Evolutionary conservation across 2,797 vertebrate genomes (phyloP), one percentile per base, ranked within the genome.

Genomic region (Odontamblyopus rebecca): DNA sequence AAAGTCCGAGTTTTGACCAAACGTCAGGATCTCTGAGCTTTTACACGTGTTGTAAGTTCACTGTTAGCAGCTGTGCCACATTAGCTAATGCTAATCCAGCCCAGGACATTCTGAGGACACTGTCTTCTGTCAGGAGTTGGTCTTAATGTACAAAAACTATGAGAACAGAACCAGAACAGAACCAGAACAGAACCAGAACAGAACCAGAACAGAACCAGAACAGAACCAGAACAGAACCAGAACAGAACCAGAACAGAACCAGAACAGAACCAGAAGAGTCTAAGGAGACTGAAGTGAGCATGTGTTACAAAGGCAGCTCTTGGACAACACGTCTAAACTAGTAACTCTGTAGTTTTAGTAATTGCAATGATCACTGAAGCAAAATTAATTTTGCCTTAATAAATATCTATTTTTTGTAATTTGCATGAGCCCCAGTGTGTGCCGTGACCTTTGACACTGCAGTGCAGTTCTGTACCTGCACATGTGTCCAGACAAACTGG

Each of bases 361-460:
- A 19, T 62, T 5, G 0, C 19, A 62, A 32, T 38, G 15, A 30
- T 18, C 30, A 62, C 38, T n/a, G 30, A 61, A 19, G 30, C 60
- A 32, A 61, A 35, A 19, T 61, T 35, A 19, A 35, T 32, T 62
- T 64, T 64, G 62, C 38, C 38, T 64, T 44, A 64, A 64, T 62
- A 35, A 64, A 41, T 64, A 41, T 61, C 32, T 64, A 64, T 64
- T 41, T 44, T 44, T 62, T 62, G 61, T 62, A 62, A 62, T 35
- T 62, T 35, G 61, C 61, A 62, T 62, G 61, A 62, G 29, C 61
- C 61, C 61, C 27, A 60, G 59, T 35, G 32, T 62, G 61, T 38
- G 16, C 32, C 3, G 61, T 62, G 61, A 63, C 19, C 18, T 63
- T n/a, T 38, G 18, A 48, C 62, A 23, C 62, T 44, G 19, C 35